A percentile compares a stretch with the other conserved stretches of the same genome.
phyloP scores from a whole-genome alignment of 2,888 invertebrate species.

The Acholoe squamosa region DNA sequence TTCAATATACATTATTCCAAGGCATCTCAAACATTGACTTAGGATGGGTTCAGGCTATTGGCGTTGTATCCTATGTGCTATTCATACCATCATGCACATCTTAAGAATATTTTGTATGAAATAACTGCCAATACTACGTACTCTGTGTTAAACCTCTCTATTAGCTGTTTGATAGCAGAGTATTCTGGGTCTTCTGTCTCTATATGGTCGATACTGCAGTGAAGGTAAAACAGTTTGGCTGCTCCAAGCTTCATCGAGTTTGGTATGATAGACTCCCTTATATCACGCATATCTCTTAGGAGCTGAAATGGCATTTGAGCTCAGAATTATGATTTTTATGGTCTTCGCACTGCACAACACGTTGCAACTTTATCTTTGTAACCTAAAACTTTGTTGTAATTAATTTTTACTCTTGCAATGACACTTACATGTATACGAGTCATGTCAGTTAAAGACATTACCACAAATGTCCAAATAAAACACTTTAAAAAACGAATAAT shows the following conservation, averaged over 20 bases:
- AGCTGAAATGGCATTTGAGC: background rate
- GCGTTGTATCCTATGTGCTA: background rate
- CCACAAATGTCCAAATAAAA: background rate
- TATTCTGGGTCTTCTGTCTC: background rate
- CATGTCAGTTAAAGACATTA: background rate
- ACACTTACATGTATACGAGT: background rate
- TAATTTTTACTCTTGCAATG: background rate
- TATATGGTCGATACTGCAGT: background rate
- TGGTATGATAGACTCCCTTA: background rate
- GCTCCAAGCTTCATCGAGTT: background rate
- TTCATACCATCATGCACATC: background rate
- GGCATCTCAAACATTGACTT: background rate
- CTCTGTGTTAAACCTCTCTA: background rate
- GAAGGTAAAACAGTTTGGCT: slow-evolving; percentile 10
- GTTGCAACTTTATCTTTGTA: no score
- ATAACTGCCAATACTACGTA: no score
- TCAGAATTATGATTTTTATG: no score
- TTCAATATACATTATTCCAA: background rate
- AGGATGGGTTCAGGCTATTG: background rate
- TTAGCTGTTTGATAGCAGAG: background rate
- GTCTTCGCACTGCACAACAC: no score
- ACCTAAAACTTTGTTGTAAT: background rate
- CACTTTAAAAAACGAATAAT: background rate
- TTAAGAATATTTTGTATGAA: background rate
- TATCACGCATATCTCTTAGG: background rate